Conservation (phyloP, 2,113 vertebrate species). For the Sinocyclocheilus rhinocerous region DNA sequence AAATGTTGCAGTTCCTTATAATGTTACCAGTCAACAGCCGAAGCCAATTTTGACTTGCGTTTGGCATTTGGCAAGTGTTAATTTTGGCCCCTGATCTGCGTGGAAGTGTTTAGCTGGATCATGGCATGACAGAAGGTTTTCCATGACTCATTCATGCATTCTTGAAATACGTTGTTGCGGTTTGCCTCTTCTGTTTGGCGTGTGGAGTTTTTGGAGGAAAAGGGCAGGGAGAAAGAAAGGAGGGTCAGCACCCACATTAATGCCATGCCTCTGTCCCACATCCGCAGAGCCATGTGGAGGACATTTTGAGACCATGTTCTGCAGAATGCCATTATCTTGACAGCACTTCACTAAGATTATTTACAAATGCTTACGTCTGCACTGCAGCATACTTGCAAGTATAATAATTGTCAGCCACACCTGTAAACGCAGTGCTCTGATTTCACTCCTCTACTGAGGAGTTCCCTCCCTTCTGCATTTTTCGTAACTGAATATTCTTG, state of each 20-base stretch:
- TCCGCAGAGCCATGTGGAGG: constrained; percentile 44
- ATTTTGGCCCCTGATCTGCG: neutral
- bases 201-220: neutral
- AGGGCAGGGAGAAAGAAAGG: constrained; percentile 34
- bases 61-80: constrained; percentile 4
- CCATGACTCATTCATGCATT: constrained; percentile 26
- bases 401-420: constrained; percentile 7
- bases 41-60: neutral
- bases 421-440: constrained; percentile 38
- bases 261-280: constrained; percentile 21
- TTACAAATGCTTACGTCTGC: constrained; percentile 30
- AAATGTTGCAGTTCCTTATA: neutral
- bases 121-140: constrained; percentile 9
- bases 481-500: constrained; percentile 30
- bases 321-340: neutral
- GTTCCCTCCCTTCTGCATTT: constrained; percentile 15
- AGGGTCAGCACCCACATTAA: constrained; percentile 17
- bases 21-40: neutral
- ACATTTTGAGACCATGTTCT: constrained; percentile 30
- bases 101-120: constrained; percentile 5
- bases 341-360: constrained; percentile 20
- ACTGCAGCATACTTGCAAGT: constrained; percentile 17
- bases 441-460: constrained; percentile 22
- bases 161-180: constrained; percentile 10
- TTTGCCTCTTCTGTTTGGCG: constrained; percentile 3